Evolutionary conservation across 2,113 vertebrate genomes (phyloP).

Genomic region (Tympanuchus pallidicinctus): DNA sequence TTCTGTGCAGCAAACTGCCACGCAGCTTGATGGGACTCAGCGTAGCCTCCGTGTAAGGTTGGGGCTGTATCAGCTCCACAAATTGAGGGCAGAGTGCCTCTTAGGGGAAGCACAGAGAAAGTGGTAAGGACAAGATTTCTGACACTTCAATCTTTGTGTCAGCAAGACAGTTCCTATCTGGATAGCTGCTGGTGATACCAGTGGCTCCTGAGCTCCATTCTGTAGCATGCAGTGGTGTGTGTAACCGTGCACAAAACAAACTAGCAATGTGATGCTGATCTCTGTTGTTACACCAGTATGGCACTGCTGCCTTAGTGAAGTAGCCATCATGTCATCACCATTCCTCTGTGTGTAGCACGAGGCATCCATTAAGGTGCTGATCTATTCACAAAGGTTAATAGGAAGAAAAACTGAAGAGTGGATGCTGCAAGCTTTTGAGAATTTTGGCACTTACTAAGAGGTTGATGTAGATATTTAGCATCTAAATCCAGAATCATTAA

Average conservation of each 20-base stretch:
- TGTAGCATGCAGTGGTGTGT: not conserved
- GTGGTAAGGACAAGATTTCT: not conserved
- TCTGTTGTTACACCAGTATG: not conserved
- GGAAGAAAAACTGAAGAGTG: not conserved
- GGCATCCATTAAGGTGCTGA: not conserved
- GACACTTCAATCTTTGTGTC: not conserved
- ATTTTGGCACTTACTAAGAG: not conserved
- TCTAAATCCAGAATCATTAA: not conserved
- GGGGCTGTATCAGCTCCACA: not conserved
- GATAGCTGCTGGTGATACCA: not conserved
- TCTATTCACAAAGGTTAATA: not conserved
- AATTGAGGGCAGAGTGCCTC: not conserved
- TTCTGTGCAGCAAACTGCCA: not conserved
- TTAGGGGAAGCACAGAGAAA: too few relatives aligned
- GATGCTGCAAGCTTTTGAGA: not conserved
- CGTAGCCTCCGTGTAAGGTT: rapidly evolving
- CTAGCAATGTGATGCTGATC: not conserved
- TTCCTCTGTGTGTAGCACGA: not conserved
- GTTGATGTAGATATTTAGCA: not conserved
- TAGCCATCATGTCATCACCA: rapidly evolving
- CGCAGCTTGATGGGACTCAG: not conserved
- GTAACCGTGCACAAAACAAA: not conserved
- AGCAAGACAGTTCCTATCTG: not conserved
- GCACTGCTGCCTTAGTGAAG: not conserved
- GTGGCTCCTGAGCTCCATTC: not conserved